Evolutionary conservation across 2,888 invertebrate genomes (phyloP).

Genomic region (Blastobasis lacticolella): DNA sequence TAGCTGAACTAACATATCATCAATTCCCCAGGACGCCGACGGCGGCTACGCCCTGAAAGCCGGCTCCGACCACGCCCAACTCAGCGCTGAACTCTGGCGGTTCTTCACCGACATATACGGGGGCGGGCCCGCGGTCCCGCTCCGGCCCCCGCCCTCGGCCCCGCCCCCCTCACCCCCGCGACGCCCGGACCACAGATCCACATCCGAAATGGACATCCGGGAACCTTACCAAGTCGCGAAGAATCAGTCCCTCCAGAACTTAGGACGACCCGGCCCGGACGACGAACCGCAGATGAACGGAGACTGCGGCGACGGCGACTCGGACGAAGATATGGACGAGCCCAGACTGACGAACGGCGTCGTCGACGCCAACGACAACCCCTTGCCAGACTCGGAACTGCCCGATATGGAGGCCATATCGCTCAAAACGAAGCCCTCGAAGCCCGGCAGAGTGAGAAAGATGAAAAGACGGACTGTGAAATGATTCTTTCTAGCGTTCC

Average conservation of each 20-base stretch:
- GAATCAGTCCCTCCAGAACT: conserved; percentile 63
- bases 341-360: conserved; percentile 54
- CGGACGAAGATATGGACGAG: conserved; percentile 49
- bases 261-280: conserved; percentile 47
- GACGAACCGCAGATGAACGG: conserved; percentile 58
- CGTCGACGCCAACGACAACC: conserved; percentile 57
- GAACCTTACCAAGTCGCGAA: conserved; percentile 52
- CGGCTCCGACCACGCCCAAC: conserved; percentile 81
- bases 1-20: too few relatives aligned
- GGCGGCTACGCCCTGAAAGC: conserved; percentile 55
- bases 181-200: conserved; percentile 26
- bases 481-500: conserved; percentile 65
- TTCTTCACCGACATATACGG: conserved; percentile 91
- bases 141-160: conserved; percentile 33
- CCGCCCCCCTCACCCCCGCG: conserved; percentile 8
- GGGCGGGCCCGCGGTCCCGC: conserved; percentile 88
- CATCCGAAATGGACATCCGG: conserved; percentile 50
- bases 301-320: conserved; percentile 54
- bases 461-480: conserved; percentile 55
- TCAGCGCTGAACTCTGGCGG: conserved; percentile 89
- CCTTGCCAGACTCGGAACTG: conserved; percentile 40
- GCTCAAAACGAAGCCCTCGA: conserved; percentile 42
- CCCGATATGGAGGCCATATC: conserved; percentile 55
- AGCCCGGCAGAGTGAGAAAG: conserved; percentile 52
- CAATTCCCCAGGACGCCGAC: conserved; percentile 45